Base-by-base conservation (phyloP, 1,140 invertebrate species). In the Euborellia annulipes region DNA sequence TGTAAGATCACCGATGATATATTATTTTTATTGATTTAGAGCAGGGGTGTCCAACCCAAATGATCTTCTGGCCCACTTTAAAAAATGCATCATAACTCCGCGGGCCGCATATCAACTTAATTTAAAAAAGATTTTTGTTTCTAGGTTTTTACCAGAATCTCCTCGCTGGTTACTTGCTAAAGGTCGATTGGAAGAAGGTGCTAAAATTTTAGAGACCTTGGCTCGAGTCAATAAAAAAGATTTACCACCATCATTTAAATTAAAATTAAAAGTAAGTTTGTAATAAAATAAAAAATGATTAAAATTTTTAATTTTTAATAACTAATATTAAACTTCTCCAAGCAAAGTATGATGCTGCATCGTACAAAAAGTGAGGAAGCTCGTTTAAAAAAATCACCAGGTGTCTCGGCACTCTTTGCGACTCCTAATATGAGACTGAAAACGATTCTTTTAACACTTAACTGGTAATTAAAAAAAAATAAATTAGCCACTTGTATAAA, bases 381-480 rank as follows among this genome's bases (percentile, higher is more conserved):
- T 53, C 64, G 68, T 59, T 51, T 73, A 45, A 61, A 73, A 17
- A 69, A 66, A 54, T 67, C 73, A 41, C 73, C 75, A 3, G 81
- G 80, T 18, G 72, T 85, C 2, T 66, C 73, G 32, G 76, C 81
- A 36, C 64, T 89, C 2, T 89, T 81, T 53, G 70, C 70, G 52
- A 87, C 85, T 1, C 85, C 86, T 0, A 91, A 91, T 61, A 85
- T 90, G 81, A 66, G 85, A 42, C 62, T 88, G 1, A 77, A 76
- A 54, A 75, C 72, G 0, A 64, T 67, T 17, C 58, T 75, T 9
- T 70, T 76, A 17, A 73, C 72, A 13, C 59, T 75, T 36, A 72
- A 74, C 48, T 76, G 73, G 73, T 75, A 54, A 58, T 52, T 52
- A 43, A 42, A 38, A 19, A 16, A 41, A 23, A 19, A 19, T 16